phyloP scores from a whole-genome alignment of 2,797 vertebrate genomes.

The Benthosema pterotum region DNA sequence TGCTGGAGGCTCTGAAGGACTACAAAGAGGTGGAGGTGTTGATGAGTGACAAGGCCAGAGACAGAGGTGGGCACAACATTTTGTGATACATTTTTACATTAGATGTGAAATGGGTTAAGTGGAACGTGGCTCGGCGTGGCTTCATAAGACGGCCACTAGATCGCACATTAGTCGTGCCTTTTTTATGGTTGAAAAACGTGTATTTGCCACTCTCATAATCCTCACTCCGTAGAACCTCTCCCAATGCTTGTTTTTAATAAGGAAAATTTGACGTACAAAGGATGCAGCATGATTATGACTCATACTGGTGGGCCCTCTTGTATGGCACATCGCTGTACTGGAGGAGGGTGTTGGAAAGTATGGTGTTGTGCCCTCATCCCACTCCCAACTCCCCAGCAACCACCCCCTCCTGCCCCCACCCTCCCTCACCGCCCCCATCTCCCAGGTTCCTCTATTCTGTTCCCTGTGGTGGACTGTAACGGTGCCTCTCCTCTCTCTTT shows the following conservation, averaged over 20 bases:
- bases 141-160: too few species aligned
- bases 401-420: conserved; percentile 40
- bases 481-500: conserved; percentile 47
- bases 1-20: conserved; percentile 91
- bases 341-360: conserved; percentile 27
- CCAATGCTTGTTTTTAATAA: conserved; percentile 39
- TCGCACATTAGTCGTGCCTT: too few species aligned
- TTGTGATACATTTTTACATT: neutral
- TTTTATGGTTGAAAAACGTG: too few species aligned
- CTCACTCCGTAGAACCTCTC: conserved; percentile 17
- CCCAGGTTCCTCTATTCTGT: conserved; percentile 42
- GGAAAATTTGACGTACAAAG: conserved; percentile 45
- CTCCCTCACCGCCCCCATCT: conserved; percentile 26
- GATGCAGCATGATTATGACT: conserved; percentile 35
- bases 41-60: conserved; percentile 95
- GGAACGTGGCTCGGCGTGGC: too few species aligned
- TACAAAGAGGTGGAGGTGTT: conserved; percentile 95
- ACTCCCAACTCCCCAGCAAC: conserved; percentile 30
- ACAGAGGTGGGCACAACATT: conserved; percentile 85
- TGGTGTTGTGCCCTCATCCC: conserved; percentile 22
- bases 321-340: conserved; percentile 9
- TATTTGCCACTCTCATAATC: too few species aligned
- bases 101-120: too few species aligned
- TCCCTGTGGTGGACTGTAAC: conserved; percentile 58
- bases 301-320: conserved; percentile 22